Evolutionary conservation across 2,888 invertebrate species (phyloP).

Genomic region (Notodonta ziczac): DNA sequence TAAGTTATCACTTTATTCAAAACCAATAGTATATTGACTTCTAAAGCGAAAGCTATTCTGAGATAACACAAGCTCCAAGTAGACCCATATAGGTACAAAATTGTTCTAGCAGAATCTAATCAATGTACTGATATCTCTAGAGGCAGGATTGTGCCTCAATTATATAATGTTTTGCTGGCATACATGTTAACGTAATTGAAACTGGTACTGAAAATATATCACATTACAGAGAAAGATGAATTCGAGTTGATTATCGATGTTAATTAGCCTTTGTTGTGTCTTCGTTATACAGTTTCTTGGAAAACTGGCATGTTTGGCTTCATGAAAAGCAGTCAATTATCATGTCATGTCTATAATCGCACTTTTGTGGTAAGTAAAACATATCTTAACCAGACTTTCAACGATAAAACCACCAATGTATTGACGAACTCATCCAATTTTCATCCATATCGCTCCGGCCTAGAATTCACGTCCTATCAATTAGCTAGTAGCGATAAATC

Average conservation of each 20-base stretch:
- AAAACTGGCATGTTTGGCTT: too few relatives aligned
- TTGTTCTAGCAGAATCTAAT: not conserved
- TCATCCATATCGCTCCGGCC: not conserved
- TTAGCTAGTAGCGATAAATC: constrained; percentile 34
- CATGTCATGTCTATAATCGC: too few relatives aligned
- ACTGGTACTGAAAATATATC: not conserved
- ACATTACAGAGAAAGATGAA: not conserved
- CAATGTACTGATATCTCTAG: constrained; percentile 30
- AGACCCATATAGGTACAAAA: not conserved
- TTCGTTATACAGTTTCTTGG: too few relatives aligned
- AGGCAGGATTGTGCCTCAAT: constrained; percentile 9
- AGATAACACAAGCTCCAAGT: not conserved
- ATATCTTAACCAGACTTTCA: constrained; percentile 2
- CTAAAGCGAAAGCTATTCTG: not conserved
- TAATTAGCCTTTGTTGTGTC: not conserved
- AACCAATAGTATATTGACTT: not conserved
- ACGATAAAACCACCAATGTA: constrained; percentile 17
- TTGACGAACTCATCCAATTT: not conserved
- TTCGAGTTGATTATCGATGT: not conserved
- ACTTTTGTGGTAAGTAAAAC: too few relatives aligned
- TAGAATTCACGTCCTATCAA: constrained; percentile 1
- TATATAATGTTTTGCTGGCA: not conserved
- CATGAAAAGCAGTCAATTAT: too few relatives aligned
- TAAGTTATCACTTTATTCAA: not conserved
- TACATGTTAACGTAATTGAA: not conserved